Evolutionary conservation across 2,888 invertebrate genomes (phyloP).

Genomic region (Artemia sp.): DNA sequence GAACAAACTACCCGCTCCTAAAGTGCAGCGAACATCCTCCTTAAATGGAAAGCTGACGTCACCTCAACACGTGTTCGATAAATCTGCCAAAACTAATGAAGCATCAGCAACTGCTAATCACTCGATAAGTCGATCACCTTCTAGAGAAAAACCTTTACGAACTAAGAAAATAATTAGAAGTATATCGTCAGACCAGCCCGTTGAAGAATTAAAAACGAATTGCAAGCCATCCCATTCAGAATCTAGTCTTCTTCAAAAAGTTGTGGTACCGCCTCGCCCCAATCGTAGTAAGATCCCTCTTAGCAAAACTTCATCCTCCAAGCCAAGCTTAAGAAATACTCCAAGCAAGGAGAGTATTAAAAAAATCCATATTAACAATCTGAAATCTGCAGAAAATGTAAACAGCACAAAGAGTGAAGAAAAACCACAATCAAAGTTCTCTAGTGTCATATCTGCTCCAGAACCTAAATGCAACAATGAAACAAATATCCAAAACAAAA

Average conservation of each 20-base stretch:
- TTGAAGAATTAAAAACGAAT: background rate
- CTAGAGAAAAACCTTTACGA: background rate
- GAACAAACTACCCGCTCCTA: slow-evolving; percentile 8
- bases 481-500: too few species aligned
- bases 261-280: background rate
- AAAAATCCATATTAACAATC: too few species aligned
- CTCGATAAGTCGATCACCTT: background rate
- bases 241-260: background rate
- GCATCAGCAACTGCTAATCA: background rate
- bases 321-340: too few species aligned
- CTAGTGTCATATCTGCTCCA: too few species aligned
- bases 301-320: background rate
- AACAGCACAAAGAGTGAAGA: too few species aligned
- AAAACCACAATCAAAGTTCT: too few species aligned
- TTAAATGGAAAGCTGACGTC: background rate
- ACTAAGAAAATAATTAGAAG: background rate
- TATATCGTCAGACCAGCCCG: background rate
- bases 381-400: too few species aligned
- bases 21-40: background rate
- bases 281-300: background rate
- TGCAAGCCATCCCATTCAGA: background rate
- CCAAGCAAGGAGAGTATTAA: too few species aligned
- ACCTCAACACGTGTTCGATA: background rate
- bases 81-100: background rate
- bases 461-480: too few species aligned